Evolutionary conservation across 2,888 invertebrate species (phyloP), one percentile per base, ranked within the genome.

Genomic region (Oscheius onirici): DNA sequence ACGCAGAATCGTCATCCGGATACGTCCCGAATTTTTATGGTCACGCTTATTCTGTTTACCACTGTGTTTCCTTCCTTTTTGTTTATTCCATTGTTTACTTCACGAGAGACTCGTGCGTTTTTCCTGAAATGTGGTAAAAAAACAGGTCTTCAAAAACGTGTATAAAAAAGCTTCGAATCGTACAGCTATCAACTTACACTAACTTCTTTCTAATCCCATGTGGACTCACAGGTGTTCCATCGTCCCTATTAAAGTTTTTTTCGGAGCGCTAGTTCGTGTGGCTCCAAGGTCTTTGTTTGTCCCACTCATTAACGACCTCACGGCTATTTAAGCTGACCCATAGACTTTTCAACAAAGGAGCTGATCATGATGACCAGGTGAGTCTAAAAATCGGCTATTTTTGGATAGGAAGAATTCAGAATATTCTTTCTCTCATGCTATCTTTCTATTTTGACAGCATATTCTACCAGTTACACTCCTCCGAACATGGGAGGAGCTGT

Each of bases 401-500:
- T 17, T 24, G 26, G 15, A 8, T 5, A 10, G 17, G 2, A 8
- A 11, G 17, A 28, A 0, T 41, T n/a, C 20, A 63, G 63, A 63
- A 3, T 43, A 43, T n/a, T n/a, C n/a, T 10, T 46, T n/a, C 11
- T 63, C 26, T 49, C 49, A 10, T 63, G 44, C 34, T 63, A n/a
- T n/a, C 15, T 26, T 2, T 46, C 49, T 46, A 10, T 49, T n/a
- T 26, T 63, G n/a, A 49, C 22, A 28, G 60, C 61, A 26, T 41
- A 46, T 24, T 28, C 61, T n/a, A 49, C 52, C 13, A 67, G 65
- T 28, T 71, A 54, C 26, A 55, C 71, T 6, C 55, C 63, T 26
- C 34, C 65, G n/a, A 55, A 65, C 49, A 71, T 63, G 61, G 60
- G 61, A 26, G 69, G 69, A 54, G 24, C 69, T 6, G 61, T 69